A percentile compares a stretch with the other conserved stretches of the same genome.
These are phyloP conservation scores for Lepidonotus clava DNA, from an alignment of 2,888 invertebrate species.

Conservation along the genomic window DNA sequence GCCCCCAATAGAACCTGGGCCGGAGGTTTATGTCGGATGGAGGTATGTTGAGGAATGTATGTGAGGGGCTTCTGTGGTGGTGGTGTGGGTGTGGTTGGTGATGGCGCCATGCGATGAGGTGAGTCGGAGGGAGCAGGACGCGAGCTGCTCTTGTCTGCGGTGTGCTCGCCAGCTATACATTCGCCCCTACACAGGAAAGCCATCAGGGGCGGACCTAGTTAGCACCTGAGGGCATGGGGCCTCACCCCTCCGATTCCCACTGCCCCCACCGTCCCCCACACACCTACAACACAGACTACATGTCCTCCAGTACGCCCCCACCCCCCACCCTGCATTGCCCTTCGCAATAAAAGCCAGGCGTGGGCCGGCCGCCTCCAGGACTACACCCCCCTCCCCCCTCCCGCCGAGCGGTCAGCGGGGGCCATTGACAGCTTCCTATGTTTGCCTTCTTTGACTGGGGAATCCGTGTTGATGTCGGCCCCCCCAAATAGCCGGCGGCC, in stretches of 20 bases:
- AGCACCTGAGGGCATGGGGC: constrained; percentile 16
- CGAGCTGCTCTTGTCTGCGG: not conserved
- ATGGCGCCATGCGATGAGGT: too few relatives aligned
- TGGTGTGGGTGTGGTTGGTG: too few relatives aligned
- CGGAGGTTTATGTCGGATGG: too few relatives aligned
- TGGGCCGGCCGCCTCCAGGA: not conserved
- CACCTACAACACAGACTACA: not conserved
- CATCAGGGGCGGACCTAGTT: constrained; percentile 11
- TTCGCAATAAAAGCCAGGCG: not conserved
- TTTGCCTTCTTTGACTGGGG: constrained; percentile 18
- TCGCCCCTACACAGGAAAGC: constrained; percentile 24
- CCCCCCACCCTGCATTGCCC: not conserved
- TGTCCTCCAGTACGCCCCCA: too few relatives aligned
- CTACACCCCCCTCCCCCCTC: not conserved
- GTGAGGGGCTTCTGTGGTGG: too few relatives aligned
- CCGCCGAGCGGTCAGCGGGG: not conserved
- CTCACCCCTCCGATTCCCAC: not conserved
- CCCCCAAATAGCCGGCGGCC: not conserved
- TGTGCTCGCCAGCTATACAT: not conserved
- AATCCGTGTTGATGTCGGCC: constrained; percentile 35
- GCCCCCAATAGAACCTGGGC: too few relatives aligned
- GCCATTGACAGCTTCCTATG: constrained; percentile 24
- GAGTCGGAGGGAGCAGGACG: not conserved
- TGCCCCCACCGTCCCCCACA: not conserved
- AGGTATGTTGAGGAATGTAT: too few relatives aligned